Percentiles rank a stretch among this genome's conserved stretches.
phyloP scores from a whole-genome alignment of 1,140 invertebrate species.

The Drosophila nebulosa region DNA sequence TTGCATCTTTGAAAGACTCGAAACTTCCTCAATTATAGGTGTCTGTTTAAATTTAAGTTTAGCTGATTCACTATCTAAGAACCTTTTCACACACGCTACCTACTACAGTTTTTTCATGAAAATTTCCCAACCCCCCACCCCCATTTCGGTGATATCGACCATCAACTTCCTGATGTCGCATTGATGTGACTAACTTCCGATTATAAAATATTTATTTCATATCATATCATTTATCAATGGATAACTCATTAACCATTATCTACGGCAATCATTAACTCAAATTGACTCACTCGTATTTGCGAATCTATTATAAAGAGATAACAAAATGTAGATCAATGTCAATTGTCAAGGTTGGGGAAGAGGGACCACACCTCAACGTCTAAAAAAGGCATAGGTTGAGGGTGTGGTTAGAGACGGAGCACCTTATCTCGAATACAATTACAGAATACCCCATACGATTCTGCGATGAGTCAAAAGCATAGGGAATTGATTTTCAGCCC shows the following conservation, averaged over 20 bases:
- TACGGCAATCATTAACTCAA: neutral
- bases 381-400: neutral
- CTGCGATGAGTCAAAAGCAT: neutral
- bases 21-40: no score
- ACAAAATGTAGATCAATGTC: constrained; percentile 1
- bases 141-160: neutral
- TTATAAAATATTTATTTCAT: neutral
- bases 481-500: constrained; percentile 1
- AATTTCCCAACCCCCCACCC: neutral
- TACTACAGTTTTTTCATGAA: neutral
- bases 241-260: neutral
- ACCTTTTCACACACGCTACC: neutral
- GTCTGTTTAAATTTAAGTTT: no score
- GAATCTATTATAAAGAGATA: neutral
- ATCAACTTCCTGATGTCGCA: neutral
- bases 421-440: neutral
- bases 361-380: constrained; percentile 15
- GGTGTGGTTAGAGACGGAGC: constrained; percentile 12
- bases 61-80: no score
- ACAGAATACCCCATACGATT: neutral
- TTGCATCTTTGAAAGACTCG: no score
- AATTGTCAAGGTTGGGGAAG: constrained; percentile 10
- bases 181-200: neutral
- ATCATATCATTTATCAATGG: neutral
- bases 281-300: neutral